Percentiles rank a stretch among this genome's conserved stretches.
Conservation (phyloP, 2,113 vertebrate species). For the Trinectes maculatus region DNA sequence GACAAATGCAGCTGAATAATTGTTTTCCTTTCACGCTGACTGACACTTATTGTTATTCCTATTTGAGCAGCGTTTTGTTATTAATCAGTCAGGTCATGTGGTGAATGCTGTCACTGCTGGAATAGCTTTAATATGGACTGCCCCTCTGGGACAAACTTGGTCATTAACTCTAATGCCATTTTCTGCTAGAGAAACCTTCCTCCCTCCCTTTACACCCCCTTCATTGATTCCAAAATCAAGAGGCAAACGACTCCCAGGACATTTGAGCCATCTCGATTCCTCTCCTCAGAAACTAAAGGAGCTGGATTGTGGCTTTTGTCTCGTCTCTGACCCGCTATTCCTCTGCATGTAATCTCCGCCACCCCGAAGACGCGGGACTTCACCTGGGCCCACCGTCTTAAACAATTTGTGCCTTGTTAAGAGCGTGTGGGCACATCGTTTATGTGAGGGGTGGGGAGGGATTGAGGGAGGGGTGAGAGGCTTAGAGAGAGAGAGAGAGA, state of each 20-base stretch:
- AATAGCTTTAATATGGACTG: conserved; percentile 81
- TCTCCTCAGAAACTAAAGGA: conserved; percentile 54
- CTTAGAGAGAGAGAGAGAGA: conserved; percentile 30
- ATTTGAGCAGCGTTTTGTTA: conserved; percentile 72
- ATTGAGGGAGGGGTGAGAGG: conserved; percentile 45
- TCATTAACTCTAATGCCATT: conserved; percentile 85
- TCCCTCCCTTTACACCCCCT: conserved; percentile 55
- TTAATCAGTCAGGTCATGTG: conserved; percentile 78
- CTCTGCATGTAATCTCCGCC: conserved; percentile 51
- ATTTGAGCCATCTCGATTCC: conserved; percentile 51
- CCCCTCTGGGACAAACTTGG: conserved; percentile 79
- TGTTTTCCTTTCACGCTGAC: conserved; percentile 57
- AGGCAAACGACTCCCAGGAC: conserved; percentile 76
- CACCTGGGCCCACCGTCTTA: conserved; percentile 55
- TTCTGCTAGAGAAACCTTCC: conserved; percentile 75
- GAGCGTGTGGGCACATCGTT: conserved; percentile 40
- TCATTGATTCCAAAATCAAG: conserved; percentile 79
- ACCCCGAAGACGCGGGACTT: conserved; percentile 58
- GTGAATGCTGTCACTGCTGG: conserved; percentile 75
- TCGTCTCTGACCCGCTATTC: conserved; percentile 64
- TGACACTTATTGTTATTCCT: conserved; percentile 76
- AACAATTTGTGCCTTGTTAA: conserved; percentile 73
- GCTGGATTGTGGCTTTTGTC: conserved; percentile 66
- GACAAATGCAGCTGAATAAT: conserved; percentile 9
- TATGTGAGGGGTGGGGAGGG: conserved; percentile 24